Percentiles rank a stretch among this genome's conserved stretches.
Evolutionary conservation across 2,888 invertebrate genomes (phyloP).

Genomic region (Sycophila texana): DNA sequence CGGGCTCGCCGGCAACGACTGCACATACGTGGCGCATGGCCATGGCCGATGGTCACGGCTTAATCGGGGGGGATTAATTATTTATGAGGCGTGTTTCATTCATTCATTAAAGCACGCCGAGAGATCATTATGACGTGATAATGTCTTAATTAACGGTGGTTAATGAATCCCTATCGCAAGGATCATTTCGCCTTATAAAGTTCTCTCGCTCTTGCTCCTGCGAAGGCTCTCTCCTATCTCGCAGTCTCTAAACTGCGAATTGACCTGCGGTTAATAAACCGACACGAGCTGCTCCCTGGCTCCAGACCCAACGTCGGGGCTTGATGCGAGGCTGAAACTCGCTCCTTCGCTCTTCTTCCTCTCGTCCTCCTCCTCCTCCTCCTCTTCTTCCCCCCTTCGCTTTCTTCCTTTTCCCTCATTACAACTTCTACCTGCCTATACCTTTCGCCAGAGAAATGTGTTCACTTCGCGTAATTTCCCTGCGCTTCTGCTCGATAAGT

Average conservation of each 20-base stretch:
- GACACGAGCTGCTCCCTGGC: conserved; percentile 62
- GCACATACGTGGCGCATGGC: conserved; percentile 60
- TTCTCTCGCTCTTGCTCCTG: conserved; percentile 52
- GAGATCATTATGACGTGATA: conserved; percentile 76
- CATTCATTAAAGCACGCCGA: conserved; percentile 73
- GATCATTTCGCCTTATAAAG: conserved; percentile 60
- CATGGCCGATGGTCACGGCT: conserved; percentile 69
- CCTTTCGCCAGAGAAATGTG: conserved; percentile 15
- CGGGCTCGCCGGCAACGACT: no score
- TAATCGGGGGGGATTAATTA: conserved; percentile 73
- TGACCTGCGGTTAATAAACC: conserved; percentile 72
- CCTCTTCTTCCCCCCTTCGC: not conserved
- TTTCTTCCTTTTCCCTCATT: conserved; percentile 37
- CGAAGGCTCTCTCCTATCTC: conserved; percentile 52
- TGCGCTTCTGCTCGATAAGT: conserved; percentile 22
- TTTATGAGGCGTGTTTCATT: conserved; percentile 76
- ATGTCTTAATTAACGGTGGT: conserved; percentile 75
- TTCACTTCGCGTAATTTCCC: conserved; percentile 16
- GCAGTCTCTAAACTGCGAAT: conserved; percentile 70
- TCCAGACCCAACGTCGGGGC: conserved; percentile 12
- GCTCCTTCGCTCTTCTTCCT: conserved; percentile 49
- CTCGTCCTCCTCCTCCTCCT: conserved; percentile 11
- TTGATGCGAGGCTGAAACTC: conserved; percentile 50
- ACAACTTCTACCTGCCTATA: conserved; percentile 3
- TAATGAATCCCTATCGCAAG: conserved; percentile 74